Percentiles rank a stretch among this genome's conserved stretches.
Evolutionary conservation across 2,797 vertebrate genomes (phyloP).

Genomic region (Netta rufina): DNA sequence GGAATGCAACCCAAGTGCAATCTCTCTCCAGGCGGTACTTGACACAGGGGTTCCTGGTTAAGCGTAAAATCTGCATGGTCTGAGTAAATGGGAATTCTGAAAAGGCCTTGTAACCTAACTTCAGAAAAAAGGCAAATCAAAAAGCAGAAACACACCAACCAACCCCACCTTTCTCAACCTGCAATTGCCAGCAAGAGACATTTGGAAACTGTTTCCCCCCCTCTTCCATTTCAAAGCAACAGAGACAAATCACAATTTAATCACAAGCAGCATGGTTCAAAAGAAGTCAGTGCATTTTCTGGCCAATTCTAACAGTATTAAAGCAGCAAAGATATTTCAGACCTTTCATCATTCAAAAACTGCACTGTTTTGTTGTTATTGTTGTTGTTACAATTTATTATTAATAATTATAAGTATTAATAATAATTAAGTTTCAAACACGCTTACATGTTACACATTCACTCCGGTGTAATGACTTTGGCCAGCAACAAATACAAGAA

Average conservation of each 20-base stretch:
- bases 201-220: not conserved
- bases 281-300: not conserved
- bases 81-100: not conserved
- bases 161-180: not conserved
- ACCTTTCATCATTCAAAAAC: not conserved
- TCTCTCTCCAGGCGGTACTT: not conserved
- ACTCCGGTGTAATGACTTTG: not conserved
- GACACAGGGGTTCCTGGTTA: not conserved
- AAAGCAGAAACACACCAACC: not conserved
- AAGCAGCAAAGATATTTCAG: not conserved
- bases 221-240: not conserved
- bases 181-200: not conserved
- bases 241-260: slow-evolving; percentile 6
- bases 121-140: not conserved
- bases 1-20: not conserved
- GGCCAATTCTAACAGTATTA: not conserved
- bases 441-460: not conserved
- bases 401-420: not conserved
- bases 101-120: not conserved
- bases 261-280: not conserved
- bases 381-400: not conserved
- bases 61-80: not conserved
- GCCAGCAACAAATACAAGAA: not conserved
- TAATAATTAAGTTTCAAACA: not conserved
- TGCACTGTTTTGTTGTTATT: not conserved